Conservation (phyloP, 2,888 invertebrate genomes). For the Drosophila fulvimacula region DNA sequence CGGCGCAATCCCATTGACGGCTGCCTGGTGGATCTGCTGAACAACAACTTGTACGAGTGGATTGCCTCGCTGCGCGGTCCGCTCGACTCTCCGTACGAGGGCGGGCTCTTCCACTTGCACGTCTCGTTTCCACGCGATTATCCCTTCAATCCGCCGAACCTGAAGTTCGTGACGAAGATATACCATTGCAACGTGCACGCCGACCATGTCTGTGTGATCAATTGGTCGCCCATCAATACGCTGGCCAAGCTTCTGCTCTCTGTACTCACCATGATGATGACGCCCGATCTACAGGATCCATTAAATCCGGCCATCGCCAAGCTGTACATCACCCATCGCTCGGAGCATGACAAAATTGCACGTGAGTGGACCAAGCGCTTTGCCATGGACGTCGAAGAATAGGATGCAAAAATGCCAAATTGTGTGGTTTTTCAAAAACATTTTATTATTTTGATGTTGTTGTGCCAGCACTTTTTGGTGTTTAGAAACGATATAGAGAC, state of each 20-base stretch:
- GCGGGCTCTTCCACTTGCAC: not conserved
- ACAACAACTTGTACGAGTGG: not conserved
- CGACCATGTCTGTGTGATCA: not conserved
- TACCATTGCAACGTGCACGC: constrained; percentile 8
- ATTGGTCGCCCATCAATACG: not conserved
- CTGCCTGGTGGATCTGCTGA: not conserved
- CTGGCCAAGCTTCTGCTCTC: not conserved
- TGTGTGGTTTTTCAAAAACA: constrained; percentile 68
- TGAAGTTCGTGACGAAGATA: not conserved
- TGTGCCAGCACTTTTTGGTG: constrained; percentile 84
- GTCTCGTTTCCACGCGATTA: not conserved
- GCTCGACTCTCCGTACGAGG: not conserved
- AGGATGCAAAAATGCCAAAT: not conserved
- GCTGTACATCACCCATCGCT: not conserved
- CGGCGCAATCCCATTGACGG: not conserved
- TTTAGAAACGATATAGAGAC: constrained; percentile 73
- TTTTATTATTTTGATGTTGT: constrained; percentile 66
- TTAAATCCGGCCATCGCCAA: not conserved
- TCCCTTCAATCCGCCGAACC: not conserved
- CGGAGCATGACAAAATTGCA: not conserved
- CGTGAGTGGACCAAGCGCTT: not conserved
- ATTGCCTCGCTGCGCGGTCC: not conserved
- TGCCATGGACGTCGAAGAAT: not conserved
- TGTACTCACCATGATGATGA: not conserved
- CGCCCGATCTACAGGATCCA: not conserved